phyloP scores from a whole-genome alignment of 2,888 invertebrate species.

The Rhorus exstirpatorius region DNA sequence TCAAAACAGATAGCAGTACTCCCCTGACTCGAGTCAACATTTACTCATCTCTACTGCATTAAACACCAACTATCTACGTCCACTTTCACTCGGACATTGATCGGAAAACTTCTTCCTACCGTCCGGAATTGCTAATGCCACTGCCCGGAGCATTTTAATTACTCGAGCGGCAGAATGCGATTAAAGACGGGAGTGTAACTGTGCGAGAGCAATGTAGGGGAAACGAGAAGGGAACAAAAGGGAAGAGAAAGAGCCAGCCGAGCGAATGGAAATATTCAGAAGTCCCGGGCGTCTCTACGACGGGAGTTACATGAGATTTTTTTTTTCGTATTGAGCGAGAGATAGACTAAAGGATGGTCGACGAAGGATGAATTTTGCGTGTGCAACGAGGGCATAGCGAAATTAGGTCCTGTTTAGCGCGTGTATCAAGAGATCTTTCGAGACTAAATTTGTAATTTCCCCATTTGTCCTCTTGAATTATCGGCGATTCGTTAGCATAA shows the following conservation, averaged over 20 bases:
- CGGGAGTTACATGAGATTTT: constrained; percentile 66
- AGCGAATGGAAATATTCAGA: constrained; percentile 74
- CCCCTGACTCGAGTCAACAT: constrained; percentile 67
- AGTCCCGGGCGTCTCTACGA: constrained; percentile 61
- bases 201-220: constrained; percentile 73
- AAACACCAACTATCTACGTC: constrained; percentile 50
- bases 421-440: too few relatives aligned
- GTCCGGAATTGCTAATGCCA: constrained; percentile 69
- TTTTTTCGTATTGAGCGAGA: too few relatives aligned
- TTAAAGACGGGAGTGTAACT: constrained; percentile 72
- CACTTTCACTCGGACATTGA: constrained; percentile 66
- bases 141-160: constrained; percentile 73
- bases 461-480: too few relatives aligned
- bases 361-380: constrained; percentile 12
- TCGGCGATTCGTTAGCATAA: too few relatives aligned
- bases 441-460: too few relatives aligned
- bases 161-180: constrained; percentile 76
- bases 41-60: constrained; percentile 69
- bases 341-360: constrained; percentile 13
- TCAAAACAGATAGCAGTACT: constrained; percentile 60
- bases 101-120: constrained; percentile 67
- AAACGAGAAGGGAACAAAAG: constrained; percentile 60
- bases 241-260: constrained; percentile 63
- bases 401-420: constrained; percentile 48
- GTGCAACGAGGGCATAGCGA: constrained; percentile 47